Evolutionary conservation across 2,797 vertebrate genomes (phyloP), one percentile per base, ranked within the genome.

Genomic region (Cygnus olor): DNA sequence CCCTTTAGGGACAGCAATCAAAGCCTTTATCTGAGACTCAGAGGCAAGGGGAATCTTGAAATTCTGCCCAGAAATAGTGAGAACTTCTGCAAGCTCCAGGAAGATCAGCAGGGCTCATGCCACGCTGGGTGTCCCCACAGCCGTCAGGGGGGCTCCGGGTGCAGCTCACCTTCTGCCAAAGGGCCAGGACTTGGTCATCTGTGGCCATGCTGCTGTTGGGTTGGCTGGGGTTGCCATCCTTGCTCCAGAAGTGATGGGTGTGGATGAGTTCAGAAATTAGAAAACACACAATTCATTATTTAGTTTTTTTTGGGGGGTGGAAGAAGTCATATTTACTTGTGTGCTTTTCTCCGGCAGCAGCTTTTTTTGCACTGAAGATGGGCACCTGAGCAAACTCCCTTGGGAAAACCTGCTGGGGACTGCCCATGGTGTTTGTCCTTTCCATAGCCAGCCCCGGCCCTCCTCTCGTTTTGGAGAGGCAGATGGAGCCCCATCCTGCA

Each of bases 381-480:
- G 54, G 45, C 79, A 30, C 15, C 27, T 24, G 49, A 57, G 65
- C 0, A 1, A 79, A 10, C 3, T 38, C 6, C 14, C 16, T 14
- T 1, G 12, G 56, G 49, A 51, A 72, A 32, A 36, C 21, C 32
- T 25, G 7, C 14, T 0, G 1, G 34, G 51, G 13, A 18, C 3
- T 2, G 13, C 58, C 32, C 12, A 7, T 56, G 2, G 56, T 30
- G 32, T 9, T 51, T 25, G 1, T 12, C 24, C 57, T 18, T 36
- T 45, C 32, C 38, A 42, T 40, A 38, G 17, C 6, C 40, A 9
- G 14, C 11, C 38, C 51, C 42, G n/a, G 24, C 8, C 8, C 36
- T 38, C 18, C 1, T 5, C 15, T 56, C 0, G 0, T 3, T 22
- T 2, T 38, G n/a, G 64, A 60, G 45, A 68, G n/a, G 16, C 32